Evolutionary conservation across 2,888 invertebrate species (phyloP).

Genomic region (Elegia similella): DNA sequence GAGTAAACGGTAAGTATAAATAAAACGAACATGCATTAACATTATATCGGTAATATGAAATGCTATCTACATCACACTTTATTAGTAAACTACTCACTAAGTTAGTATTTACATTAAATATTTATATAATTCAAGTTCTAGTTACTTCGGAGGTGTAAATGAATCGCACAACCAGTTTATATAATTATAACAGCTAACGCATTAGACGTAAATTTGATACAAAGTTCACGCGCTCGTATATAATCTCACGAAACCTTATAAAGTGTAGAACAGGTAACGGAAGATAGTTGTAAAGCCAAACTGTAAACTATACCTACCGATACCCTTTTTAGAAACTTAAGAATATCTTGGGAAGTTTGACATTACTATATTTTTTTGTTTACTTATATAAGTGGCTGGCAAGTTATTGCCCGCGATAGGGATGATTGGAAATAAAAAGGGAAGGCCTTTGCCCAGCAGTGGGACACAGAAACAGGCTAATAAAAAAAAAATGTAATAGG

Average conservation of each 20-base stretch:
- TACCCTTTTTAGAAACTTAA: background rate
- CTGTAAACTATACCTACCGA: background rate
- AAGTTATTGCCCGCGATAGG: too few relatives aligned
- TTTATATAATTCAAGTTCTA: background rate
- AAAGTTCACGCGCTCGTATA: background rate
- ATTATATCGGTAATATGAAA: too few relatives aligned
- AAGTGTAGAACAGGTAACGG: background rate
- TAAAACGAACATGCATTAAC: too few relatives aligned
- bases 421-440: too few relatives aligned
- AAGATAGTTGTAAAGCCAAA: background rate
- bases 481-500: too few relatives aligned
- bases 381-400: too few relatives aligned
- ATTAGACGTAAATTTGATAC: background rate
- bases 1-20: too few relatives aligned
- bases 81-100: background rate
- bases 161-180: background rate
- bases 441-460: too few relatives aligned
- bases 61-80: too few relatives aligned
- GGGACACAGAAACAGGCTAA: too few relatives aligned
- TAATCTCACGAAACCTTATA: background rate
- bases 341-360: background rate
- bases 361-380: too few relatives aligned
- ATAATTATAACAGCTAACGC: background rate
- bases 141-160: background rate
- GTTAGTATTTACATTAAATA: background rate